Percentiles rank a stretch among this genome's conserved stretches.
Conservation (phyloP, 1,140 invertebrate genomes). For the Tetramorium alpestre region DNA sequence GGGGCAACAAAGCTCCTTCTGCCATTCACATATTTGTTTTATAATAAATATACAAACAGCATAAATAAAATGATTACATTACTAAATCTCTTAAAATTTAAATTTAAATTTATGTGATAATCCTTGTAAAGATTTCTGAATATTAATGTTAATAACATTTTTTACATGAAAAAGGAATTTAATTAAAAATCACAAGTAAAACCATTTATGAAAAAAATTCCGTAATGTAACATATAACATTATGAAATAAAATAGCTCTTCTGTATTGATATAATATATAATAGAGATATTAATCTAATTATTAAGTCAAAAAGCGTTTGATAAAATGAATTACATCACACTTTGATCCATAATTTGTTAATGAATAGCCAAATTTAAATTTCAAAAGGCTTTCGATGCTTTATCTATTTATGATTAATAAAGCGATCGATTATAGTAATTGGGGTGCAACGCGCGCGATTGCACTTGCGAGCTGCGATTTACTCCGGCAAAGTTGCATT, state of each 20-base stretch:
- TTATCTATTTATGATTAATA: constrained; percentile 7
- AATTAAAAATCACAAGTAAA: not conserved
- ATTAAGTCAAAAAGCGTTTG: not conserved
- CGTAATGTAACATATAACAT: not conserved
- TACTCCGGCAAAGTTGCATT: not conserved
- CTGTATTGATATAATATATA: not conserved
- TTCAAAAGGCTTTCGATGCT: not conserved
- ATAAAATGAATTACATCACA: not conserved
- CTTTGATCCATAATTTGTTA: not conserved
- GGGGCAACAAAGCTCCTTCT: too few relatives aligned
- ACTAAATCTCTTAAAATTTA: not conserved
- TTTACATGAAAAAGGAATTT: not conserved
- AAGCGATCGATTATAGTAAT: constrained; percentile 34
- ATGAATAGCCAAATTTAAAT: constrained; percentile 7
- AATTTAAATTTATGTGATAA: not conserved
- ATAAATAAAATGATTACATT: not conserved
- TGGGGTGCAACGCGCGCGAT: not conserved
- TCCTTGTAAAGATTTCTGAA: not conserved
- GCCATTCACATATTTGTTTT: too few relatives aligned
- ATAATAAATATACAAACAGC: too few relatives aligned
- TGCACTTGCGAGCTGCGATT: not conserved
- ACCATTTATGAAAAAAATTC: not conserved
- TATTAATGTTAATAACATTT: not conserved
- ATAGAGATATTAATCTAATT: constrained; percentile 4
- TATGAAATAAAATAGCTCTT: constrained; percentile 12